phyloP scores from a whole-genome alignment of 2,113 vertebrate species.

The Martes martes region DNA sequence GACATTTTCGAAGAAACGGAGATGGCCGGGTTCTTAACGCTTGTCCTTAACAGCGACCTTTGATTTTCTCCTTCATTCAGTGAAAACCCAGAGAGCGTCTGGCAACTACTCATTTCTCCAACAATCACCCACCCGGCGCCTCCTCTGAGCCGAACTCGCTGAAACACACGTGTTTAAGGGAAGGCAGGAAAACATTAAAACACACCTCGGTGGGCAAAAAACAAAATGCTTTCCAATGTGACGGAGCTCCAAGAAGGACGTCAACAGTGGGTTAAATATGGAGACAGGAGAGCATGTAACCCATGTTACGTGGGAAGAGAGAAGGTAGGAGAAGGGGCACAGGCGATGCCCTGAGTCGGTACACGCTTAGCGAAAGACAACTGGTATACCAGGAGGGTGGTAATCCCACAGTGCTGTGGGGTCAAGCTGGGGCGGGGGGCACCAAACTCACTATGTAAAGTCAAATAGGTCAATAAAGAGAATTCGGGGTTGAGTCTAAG shows the following conservation, averaged over 20 bases:
- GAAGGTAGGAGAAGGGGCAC: rapidly evolving
- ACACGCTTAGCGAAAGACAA: rapidly evolving
- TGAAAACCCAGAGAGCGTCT: rapidly evolving
- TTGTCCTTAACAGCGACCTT: rapidly evolving
- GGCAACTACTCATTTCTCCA: not conserved
- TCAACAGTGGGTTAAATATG: not conserved
- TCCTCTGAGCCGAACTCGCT: not conserved
- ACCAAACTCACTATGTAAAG: not conserved
- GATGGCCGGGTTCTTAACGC: rapidly evolving
- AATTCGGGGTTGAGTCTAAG: not conserved
- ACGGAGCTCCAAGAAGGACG: too few species aligned
- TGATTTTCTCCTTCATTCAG: rapidly evolving
- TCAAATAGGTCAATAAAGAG: rapidly evolving
- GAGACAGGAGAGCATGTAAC: too few species aligned
- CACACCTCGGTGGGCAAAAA: not conserved
- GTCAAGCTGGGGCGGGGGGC: rapidly evolving
- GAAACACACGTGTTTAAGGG: not conserved
- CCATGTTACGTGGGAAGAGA: not conserved
- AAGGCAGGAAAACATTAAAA: not conserved
- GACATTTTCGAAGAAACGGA: rapidly evolving
- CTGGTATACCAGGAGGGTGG: rapidly evolving
- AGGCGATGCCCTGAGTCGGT: rapidly evolving
- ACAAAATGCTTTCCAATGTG: not conserved
- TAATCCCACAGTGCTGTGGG: rapidly evolving
- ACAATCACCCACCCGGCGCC: rapidly evolving